A percentile compares a stretch with the other conserved stretches of the same genome.
Conservation (phyloP, 2,797 vertebrate genomes). For the Falco berigora region DNA sequence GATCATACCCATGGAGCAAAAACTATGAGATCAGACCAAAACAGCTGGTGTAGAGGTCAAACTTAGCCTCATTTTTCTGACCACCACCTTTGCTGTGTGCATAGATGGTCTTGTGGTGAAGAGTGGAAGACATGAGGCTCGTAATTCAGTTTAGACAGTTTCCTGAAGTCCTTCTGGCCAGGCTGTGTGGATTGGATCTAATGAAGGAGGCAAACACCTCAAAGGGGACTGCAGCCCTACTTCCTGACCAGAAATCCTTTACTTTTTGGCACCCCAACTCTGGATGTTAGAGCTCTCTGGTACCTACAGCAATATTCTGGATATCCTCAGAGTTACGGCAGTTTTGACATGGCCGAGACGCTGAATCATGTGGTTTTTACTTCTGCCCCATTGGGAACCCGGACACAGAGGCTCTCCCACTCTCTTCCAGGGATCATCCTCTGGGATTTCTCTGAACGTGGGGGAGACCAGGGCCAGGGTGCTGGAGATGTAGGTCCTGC, state of each 20-base stretch:
- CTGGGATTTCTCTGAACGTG: background rate
- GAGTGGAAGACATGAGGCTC: background rate
- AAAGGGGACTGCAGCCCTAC: background rate
- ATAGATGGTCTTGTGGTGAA: background rate
- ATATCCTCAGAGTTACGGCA: background rate
- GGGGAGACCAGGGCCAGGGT: background rate
- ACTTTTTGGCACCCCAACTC: background rate
- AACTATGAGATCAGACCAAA: background rate
- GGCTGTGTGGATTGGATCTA: background rate
- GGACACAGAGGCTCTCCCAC: background rate
- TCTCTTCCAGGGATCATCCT: background rate
- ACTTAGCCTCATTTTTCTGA: background rate
- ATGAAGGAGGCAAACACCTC: background rate
- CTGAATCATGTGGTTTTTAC: background rate
- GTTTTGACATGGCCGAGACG: background rate
- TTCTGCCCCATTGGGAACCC: accelerated
- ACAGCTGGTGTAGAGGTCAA: background rate
- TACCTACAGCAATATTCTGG: background rate
- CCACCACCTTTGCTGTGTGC: accelerated
- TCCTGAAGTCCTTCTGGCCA: background rate
- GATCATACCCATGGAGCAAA: background rate
- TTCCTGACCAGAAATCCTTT: background rate
- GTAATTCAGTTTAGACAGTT: background rate
- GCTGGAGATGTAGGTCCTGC: background rate
- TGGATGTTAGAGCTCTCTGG: background rate